Evolutionary conservation across 2,113 vertebrate species (phyloP).

Genomic region (Anas platyrhynchos): DNA sequence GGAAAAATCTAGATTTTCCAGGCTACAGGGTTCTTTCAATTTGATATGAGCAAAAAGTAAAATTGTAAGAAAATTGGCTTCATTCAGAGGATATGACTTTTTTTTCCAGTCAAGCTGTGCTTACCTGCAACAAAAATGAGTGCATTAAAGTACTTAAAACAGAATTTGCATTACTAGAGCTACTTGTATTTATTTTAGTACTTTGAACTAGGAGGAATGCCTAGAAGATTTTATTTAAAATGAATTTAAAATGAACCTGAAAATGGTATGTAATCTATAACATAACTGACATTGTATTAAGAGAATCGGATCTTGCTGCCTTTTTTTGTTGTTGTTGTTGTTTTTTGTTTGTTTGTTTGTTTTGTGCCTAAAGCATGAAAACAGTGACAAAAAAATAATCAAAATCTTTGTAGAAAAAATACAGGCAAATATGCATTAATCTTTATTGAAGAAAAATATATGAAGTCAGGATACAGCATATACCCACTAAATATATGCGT

Average conservation of each 20-base stretch:
- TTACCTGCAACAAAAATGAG: background rate
- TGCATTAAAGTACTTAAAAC: background rate
- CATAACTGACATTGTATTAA: background rate
- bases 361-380: background rate
- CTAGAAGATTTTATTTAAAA: conserved; percentile 1
- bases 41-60: background rate
- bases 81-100: background rate
- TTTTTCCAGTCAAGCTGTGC: background rate
- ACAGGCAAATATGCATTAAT: background rate
- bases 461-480: background rate
- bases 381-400: background rate
- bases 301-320: background rate
- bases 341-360: no score
- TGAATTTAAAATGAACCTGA: conserved; percentile 18
- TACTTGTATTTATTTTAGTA: conserved; percentile 19
- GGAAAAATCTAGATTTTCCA: background rate
- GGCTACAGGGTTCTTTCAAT: background rate
- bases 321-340: no score
- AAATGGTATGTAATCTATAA: conserved; percentile 38
- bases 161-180: conserved; percentile 18
- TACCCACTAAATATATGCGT: background rate
- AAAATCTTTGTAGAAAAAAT: background rate
- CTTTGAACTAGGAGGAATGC: background rate
- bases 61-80: background rate
- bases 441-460: background rate